Conservation (phyloP, 2,888 invertebrate species). For the Tineola bisselliella region DNA sequence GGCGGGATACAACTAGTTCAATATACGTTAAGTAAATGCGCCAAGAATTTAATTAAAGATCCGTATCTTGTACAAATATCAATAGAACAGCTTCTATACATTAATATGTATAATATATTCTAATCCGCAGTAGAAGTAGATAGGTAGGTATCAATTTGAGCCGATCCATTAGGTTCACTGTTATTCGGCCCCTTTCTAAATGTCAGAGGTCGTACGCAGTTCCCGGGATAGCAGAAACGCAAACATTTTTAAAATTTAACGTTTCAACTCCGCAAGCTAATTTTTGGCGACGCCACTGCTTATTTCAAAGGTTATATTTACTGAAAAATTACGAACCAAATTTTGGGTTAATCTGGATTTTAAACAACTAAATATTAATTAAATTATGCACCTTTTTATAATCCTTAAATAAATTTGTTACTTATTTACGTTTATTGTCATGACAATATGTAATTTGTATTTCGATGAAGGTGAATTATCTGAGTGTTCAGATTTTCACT, state of each 20-base stretch:
- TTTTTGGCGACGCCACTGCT: not conserved
- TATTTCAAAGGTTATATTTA: not conserved
- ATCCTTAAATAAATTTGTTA: too few species aligned
- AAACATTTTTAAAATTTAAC: slow-evolving; percentile 6
- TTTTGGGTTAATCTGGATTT: too few species aligned
- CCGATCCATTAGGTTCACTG: slow-evolving; percentile 4
- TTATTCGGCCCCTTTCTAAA: not conserved
- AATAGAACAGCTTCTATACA: not conserved
- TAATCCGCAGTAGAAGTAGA: not conserved
- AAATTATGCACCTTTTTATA: too few species aligned
- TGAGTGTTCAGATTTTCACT: too few species aligned
- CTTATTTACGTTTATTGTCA: too few species aligned
- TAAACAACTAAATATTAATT: too few species aligned
- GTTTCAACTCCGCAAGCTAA: not conserved
- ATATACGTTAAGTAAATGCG: too few species aligned
- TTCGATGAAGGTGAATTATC: too few species aligned
- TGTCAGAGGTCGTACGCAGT: not conserved
- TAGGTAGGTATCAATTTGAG: not conserved
- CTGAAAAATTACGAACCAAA: not conserved
- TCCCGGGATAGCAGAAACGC: not conserved
- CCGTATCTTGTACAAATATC: not conserved
- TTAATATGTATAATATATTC: not conserved
- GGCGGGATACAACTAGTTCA: too few species aligned
- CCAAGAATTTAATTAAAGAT: not conserved
- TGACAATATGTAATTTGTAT: too few species aligned